These are phyloP conservation scores for Musca vetustissima DNA, from an alignment of 1,140 invertebrate species.

Conservation along the genomic window DNA sequence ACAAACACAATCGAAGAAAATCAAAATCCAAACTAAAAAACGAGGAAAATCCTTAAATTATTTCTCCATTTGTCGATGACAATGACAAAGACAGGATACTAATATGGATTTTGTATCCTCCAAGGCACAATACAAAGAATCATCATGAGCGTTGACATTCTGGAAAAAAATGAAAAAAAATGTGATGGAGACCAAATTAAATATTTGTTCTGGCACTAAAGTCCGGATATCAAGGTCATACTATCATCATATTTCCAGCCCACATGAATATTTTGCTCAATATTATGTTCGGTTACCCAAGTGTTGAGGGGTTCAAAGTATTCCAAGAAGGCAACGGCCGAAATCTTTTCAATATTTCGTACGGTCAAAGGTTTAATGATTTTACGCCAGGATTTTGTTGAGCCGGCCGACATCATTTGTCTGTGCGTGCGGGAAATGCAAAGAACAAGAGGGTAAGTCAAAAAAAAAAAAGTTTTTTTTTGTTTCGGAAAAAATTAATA, in stretches of 20 bases:
- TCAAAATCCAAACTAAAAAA: too few species aligned
- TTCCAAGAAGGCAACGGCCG: constrained; percentile 37
- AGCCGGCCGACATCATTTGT: constrained; percentile 49
- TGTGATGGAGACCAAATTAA: too few species aligned
- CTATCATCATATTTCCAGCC: constrained; percentile 30
- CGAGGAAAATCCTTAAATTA: too few species aligned
- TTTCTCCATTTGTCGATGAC: too few species aligned
- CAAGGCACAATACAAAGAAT: too few species aligned
- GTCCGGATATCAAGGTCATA: constrained; percentile 3
- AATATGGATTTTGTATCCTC: too few species aligned
- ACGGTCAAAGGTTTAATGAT: constrained; percentile 43
- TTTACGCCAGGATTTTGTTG: constrained; percentile 60
- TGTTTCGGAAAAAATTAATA: neutral
- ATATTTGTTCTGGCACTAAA: too few species aligned
- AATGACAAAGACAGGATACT: too few species aligned
- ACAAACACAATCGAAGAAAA: too few species aligned
- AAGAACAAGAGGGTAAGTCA: constrained; percentile 7
- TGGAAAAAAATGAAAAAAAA: neutral
- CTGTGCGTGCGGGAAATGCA: constrained; percentile 8
- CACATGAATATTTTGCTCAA: constrained; percentile 30
- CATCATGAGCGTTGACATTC: neutral
- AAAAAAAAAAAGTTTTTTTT: neutral
- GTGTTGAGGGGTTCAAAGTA: constrained; percentile 40
- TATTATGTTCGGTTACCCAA: constrained; percentile 40
- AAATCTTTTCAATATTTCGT: constrained; percentile 54